A percentile compares a stretch with the other conserved stretches of the same genome.
These are phyloP conservation scores for Galleria mellonella DNA, from an alignment of 1,140 invertebrate species.

Conservation along the genomic window DNA sequence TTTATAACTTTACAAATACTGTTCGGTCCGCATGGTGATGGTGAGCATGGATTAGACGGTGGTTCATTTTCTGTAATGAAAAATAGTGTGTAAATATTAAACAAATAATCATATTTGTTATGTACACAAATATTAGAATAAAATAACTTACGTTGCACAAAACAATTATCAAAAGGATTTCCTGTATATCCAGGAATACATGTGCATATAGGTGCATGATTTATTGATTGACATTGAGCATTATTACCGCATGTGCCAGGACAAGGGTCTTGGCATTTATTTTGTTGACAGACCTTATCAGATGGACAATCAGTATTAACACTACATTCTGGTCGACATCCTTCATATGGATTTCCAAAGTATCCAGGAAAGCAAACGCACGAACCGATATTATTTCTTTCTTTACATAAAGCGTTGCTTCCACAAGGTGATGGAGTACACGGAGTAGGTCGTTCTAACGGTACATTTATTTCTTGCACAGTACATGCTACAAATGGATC, in stretches of 20 bases:
- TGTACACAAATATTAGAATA: conserved; percentile 7
- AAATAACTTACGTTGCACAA: conserved; percentile 72
- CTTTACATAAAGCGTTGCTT: conserved; percentile 78
- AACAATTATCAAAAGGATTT: conserved; percentile 78
- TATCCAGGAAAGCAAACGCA: conserved; percentile 80
- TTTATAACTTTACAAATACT: conserved; percentile 82
- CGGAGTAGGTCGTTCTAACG: conserved; percentile 59
- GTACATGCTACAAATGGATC: conserved; percentile 77
- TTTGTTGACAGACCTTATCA: conserved; percentile 76
- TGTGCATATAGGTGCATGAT: conserved; percentile 75
- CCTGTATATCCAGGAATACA: conserved; percentile 76
- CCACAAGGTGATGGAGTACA: conserved; percentile 82
- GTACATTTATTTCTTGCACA: conserved; percentile 31
- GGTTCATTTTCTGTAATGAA: conserved; percentile 41
- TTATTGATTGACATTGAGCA: conserved; percentile 77
- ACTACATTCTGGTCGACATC: conserved; percentile 79
- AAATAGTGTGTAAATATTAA: conserved; percentile 2
- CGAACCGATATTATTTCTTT: conserved; percentile 76
- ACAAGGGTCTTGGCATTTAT: conserved; percentile 80
- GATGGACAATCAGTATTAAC: conserved; percentile 79
- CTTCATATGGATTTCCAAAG: conserved; percentile 81
- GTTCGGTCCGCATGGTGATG: conserved; percentile 88
- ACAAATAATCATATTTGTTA: conserved; percentile 6
- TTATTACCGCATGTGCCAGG: conserved; percentile 79
- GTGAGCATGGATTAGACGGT: conserved; percentile 49